Base-by-base conservation (phyloP, 1,140 invertebrate genomes). In the Ostrea edulis region DNA sequence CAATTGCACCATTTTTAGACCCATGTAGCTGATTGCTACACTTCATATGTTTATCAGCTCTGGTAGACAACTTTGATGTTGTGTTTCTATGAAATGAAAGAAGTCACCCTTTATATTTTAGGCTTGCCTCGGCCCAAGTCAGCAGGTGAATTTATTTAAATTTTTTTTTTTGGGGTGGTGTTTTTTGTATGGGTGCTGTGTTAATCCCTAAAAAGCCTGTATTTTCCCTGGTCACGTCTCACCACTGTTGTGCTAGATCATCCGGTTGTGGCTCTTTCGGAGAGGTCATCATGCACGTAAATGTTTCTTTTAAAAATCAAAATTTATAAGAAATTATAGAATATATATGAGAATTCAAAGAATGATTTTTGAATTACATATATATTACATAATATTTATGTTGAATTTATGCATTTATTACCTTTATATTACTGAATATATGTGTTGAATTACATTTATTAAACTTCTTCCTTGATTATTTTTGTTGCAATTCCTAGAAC, bases 91-190 rank as follows among this genome's bases (percentile, higher is more conserved):
- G 25, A 29, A 77, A 12, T 77, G 25, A 77, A 77, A 35, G 29
- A 14, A 12, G 7, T 62, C 55, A 29, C 68, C 68, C 25, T 77
- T 77, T 77, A 77, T 77, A 77, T 77, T 77, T 77, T 77, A 77
- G 68, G 68, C 68, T 77, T 25, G 29, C 68, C 22, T 77, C 29
- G 68, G 68, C 25, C 68, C 25, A 77, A 14, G 68, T 77, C 68
- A 29, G 25, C 68, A 77, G 68, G 68, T 77, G 68, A 77, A 20
- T 62, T 62, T 77, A 11, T 29, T 12, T 77, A 2, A 35, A 12
- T 25, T 77, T 77, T 77, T 22, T 77, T 14, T 35, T 12, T 29
- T 35, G 22, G 35, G 5, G 1, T 44, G 1, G 1, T 44, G 1
- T 44, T 44, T 44, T 44, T 44, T 44, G 68, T 77, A 25, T 5